These are phyloP conservation scores for Chromoteleia sp. DNA, from an alignment of 2,888 invertebrate genomes.

Conservation along the genomic window DNA sequence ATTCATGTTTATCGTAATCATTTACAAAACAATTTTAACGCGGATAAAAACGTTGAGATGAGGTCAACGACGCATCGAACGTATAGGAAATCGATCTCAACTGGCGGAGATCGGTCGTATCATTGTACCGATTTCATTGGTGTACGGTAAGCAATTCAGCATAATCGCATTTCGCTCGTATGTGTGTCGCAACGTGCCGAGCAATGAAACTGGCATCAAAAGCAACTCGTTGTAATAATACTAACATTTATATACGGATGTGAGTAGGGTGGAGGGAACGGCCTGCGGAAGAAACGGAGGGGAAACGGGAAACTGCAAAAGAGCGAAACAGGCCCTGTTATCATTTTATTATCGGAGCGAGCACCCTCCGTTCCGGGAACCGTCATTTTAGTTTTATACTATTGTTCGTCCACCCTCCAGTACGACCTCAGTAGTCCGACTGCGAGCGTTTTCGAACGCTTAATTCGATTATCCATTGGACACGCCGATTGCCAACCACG, in stretches of 20 bases:
- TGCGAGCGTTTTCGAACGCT: constrained; percentile 75
- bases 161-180: constrained; percentile 64
- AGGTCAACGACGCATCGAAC: not conserved
- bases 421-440: constrained; percentile 69
- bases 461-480: constrained; percentile 76
- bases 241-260: constrained; percentile 82
- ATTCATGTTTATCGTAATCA: not conserved
- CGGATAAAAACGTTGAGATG: not conserved
- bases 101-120: constrained; percentile 75
- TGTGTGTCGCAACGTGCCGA: constrained; percentile 54
- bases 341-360: constrained; percentile 79
- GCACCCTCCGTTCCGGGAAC: constrained; percentile 75
- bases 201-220: constrained; percentile 79
- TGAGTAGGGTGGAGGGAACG: constrained; percentile 34
- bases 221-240: constrained; percentile 82
- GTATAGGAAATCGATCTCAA: constrained; percentile 77
- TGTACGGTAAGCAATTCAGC: constrained; percentile 38
- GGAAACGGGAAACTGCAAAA: constrained; percentile 73
- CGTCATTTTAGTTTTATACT: constrained; percentile 77
- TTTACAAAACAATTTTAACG: constrained; percentile 3
- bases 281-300: constrained; percentile 46
- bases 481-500: constrained; percentile 56
- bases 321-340: constrained; percentile 73
- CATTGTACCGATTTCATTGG: constrained; percentile 71
- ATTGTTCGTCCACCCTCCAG: constrained; percentile 71